Conservation (phyloP, 2,797 vertebrate genomes). For the Parauchenoglanis punctatus region DNA sequence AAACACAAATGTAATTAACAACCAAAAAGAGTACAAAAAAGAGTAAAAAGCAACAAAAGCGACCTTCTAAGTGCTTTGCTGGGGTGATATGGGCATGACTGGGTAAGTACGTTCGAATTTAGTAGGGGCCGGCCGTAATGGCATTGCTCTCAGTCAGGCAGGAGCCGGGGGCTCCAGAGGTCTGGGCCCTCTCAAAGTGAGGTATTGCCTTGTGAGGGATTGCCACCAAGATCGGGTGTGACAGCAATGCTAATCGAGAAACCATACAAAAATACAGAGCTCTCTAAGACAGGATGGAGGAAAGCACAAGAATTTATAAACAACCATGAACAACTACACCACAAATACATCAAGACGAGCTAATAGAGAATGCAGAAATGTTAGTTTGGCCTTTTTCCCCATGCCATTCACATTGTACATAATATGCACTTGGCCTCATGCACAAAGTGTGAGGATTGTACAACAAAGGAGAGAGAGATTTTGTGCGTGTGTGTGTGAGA, state of each 20-base stretch:
- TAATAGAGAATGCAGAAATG: slow-evolving; percentile 17
- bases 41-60: not conserved
- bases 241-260: slow-evolving; percentile 72
- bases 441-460: slow-evolving; percentile 9
- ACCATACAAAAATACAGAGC: slow-evolving; percentile 67
- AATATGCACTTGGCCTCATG: not conserved
- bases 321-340: not conserved
- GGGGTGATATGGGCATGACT: not conserved
- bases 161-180: not conserved
- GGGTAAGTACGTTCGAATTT: slow-evolving; percentile 22
- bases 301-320: slow-evolving; percentile 41
- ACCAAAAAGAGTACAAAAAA: not conserved
- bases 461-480: slow-evolving; percentile 44
- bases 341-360: slow-evolving; percentile 14
- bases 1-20: not conserved
- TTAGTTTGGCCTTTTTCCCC: slow-evolving; percentile 12
- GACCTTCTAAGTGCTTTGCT: not conserved
- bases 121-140: not conserved
- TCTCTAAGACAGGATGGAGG: slow-evolving; percentile 51
- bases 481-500: slow-evolving; percentile 10
- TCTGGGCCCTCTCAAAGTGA: slow-evolving; percentile 9
- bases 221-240: slow-evolving; percentile 69
- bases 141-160: slow-evolving; percentile 23
- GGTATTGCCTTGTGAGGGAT: slow-evolving; percentile 65
- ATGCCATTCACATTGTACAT: slow-evolving; percentile 4